A percentile compares a stretch with the other conserved stretches of the same genome.
phyloP scores from a whole-genome alignment of 1,140 invertebrate species.

The Lasaia peninsularis region DNA sequence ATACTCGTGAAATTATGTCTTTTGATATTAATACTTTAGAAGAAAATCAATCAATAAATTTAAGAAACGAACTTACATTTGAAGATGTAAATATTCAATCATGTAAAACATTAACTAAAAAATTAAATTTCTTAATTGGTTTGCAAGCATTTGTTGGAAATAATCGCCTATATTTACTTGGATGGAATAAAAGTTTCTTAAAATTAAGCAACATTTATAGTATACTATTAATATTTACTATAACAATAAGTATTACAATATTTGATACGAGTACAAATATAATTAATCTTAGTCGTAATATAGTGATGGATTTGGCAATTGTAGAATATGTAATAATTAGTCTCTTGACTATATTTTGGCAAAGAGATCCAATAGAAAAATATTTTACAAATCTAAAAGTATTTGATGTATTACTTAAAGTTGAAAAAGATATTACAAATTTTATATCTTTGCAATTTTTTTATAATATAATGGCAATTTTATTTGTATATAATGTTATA shows the following conservation, averaged over 20 bases:
- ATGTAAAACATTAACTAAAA: not conserved
- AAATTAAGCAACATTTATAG: no score
- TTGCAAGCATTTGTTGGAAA: not conserved
- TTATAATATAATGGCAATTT: not conserved
- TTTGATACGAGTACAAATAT: no score
- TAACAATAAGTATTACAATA: no score
- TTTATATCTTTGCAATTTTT: not conserved
- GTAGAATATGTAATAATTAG: not conserved
- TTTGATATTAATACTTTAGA: no score
- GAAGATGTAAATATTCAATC: not conserved
- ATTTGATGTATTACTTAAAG: not conserved
- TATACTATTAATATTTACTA: no score
- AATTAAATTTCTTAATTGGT: not conserved
- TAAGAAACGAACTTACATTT: not conserved
- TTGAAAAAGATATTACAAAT: not conserved
- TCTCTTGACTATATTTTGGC: not conserved
- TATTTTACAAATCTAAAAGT: not conserved
- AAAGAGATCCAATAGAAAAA: not conserved
- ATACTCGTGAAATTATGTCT: no score
- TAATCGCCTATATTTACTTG: not conserved
- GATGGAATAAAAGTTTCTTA: no score
- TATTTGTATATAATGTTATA: not conserved
- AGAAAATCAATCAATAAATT: not conserved
- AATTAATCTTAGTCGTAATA: no score
- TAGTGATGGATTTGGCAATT: slow-evolving; percentile 19